Percentiles rank a stretch among this genome's conserved stretches.
Conservation (phyloP, 2,113 vertebrate species). For the Triplophysa siluroides region DNA sequence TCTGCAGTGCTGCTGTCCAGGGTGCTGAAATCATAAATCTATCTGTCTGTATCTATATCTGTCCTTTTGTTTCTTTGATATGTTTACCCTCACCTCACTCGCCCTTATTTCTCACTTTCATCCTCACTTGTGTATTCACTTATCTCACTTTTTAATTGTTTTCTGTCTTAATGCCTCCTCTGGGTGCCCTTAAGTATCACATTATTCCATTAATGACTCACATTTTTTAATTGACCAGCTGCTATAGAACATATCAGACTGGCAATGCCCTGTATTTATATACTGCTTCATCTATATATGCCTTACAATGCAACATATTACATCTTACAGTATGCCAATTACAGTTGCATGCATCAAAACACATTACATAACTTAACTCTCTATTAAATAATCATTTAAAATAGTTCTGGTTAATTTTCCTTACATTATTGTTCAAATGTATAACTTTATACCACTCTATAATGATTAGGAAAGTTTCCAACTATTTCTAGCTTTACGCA, state of each 20-base stretch:
- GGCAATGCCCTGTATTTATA: not conserved
- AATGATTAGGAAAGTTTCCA: no score
- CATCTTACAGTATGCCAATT: not conserved
- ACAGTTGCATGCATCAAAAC: not conserved
- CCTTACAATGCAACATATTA: not conserved
- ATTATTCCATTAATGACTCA: not conserved
- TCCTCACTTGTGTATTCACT: slow-evolving; percentile 41
- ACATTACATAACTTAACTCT: not conserved
- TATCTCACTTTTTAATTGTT: slow-evolving; percentile 51
- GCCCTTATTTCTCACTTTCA: not conserved
- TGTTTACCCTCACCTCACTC: not conserved
- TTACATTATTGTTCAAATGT: no score
- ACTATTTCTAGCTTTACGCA: no score
- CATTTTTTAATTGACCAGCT: not conserved
- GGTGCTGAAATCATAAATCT: slow-evolving; percentile 36
- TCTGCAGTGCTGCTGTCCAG: not conserved
- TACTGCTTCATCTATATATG: not conserved
- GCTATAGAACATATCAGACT: not conserved
- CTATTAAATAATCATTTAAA: no score
- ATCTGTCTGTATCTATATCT: not conserved
- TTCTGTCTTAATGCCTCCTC: slow-evolving; percentile 26
- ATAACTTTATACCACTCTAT: no score
- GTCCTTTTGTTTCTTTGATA: not conserved
- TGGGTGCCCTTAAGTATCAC: not conserved
- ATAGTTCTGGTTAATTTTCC: no score